phyloP scores from a whole-genome alignment of 1,140 invertebrate species.

The Meloidogyne chitwoodi region DNA sequence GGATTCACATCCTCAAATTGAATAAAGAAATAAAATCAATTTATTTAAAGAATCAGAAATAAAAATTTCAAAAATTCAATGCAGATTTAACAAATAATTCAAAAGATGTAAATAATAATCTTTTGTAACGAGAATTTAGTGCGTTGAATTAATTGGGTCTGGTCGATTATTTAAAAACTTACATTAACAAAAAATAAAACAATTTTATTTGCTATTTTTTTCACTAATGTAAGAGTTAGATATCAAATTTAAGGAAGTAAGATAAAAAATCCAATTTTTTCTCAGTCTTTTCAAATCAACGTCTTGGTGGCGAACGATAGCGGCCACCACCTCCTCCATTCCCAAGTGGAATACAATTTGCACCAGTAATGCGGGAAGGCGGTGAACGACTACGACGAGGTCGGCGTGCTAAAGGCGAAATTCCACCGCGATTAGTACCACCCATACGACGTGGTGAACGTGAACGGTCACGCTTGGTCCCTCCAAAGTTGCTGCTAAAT shows the following conservation, averaged over 20 bases:
- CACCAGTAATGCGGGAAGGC: conserved; percentile 14
- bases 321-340: background rate
- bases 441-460: conserved; percentile 28
- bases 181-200: background rate
- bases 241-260: background rate
- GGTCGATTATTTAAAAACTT: background rate
- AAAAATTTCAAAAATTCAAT: no score
- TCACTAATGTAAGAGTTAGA: background rate
- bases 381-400: conserved; percentile 20
- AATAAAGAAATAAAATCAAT: no score
- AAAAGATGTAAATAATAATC: no score
- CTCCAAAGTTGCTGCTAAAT: background rate
- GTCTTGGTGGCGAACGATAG: conserved; percentile 16
- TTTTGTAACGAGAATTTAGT: no score
- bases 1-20: no score
- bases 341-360: conserved; percentile 28
- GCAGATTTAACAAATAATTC: no score
- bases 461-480: conserved; percentile 9
- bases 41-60: no score
- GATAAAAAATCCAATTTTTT: background rate
- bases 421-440: background rate
- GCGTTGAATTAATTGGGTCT: background rate
- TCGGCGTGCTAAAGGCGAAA: conserved; percentile 26
- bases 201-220: background rate
- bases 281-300: background rate